Evolutionary conservation across 2,888 invertebrate species (phyloP).

Genomic region (Polydrusus pterygomalis): DNA sequence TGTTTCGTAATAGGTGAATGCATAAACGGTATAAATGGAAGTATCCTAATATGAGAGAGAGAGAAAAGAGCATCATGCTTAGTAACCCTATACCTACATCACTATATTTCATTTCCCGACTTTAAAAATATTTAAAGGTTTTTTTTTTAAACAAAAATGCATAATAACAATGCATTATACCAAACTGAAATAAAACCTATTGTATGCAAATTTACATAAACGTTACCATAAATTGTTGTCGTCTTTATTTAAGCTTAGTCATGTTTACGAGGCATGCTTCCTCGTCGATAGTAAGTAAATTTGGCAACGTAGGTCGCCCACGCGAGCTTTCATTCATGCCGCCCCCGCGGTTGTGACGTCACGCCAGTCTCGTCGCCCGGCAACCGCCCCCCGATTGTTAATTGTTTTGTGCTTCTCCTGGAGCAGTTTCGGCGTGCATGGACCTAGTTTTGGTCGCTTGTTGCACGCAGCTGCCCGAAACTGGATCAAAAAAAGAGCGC

Average conservation of each 20-base stretch:
- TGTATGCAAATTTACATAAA: neutral
- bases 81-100: too few relatives aligned
- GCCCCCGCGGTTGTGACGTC: slow-evolving; percentile 77
- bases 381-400: slow-evolving; percentile 52
- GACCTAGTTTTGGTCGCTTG: slow-evolving; percentile 1
- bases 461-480: slow-evolving; percentile 1
- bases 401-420: slow-evolving; percentile 5
- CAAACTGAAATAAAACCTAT: neutral
- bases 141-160: neutral
- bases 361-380: slow-evolving; percentile 65
- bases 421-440: neutral
- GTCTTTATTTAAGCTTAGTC: neutral
- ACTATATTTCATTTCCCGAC: too few relatives aligned
- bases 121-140: neutral
- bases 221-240: neutral
- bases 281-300: slow-evolving; percentile 6
- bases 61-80: too few relatives aligned
- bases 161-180: neutral
- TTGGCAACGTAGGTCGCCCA: slow-evolving; percentile 61
- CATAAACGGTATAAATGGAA: too few relatives aligned
- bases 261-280: neutral
- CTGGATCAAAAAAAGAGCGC: neutral
- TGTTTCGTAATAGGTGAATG: too few relatives aligned
- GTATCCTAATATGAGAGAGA: too few relatives aligned
- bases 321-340: slow-evolving; percentile 68